A percentile compares a stretch with the other conserved stretches of the same genome.
phyloP scores from a whole-genome alignment of 2,888 invertebrate genomes.

The Andrena dorsata region DNA sequence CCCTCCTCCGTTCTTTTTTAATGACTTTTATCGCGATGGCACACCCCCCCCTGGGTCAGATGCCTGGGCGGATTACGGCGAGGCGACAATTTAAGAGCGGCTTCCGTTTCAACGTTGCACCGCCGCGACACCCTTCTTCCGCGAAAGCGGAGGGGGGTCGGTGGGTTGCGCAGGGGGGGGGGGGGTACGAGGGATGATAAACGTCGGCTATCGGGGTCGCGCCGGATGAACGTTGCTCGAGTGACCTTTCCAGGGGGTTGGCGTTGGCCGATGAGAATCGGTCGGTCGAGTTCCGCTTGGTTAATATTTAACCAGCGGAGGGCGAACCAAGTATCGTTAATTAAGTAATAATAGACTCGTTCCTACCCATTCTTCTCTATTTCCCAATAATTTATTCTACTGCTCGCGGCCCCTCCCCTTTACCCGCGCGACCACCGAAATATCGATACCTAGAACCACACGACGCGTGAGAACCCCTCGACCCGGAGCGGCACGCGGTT shows the following conservation, averaged over 20 bases:
- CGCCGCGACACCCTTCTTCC: not conserved
- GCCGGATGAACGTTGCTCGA: slow-evolving; percentile 33
- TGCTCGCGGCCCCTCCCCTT: too few relatives aligned
- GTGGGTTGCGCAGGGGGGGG: too few relatives aligned
- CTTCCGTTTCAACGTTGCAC: not conserved
- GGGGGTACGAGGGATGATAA: not conserved
- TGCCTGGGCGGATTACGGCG: slow-evolving; percentile 45
- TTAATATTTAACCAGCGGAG: slow-evolving; percentile 2
- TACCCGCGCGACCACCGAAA: too few relatives aligned
- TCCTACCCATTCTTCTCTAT: not conserved
- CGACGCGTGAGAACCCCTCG: too few relatives aligned
- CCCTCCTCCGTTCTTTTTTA: slow-evolving; percentile 23
- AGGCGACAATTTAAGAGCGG: slow-evolving; percentile 59
- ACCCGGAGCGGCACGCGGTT: too few relatives aligned
- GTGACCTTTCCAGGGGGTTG: slow-evolving; percentile 29
- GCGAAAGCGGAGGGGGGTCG: not conserved
- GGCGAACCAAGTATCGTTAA: slow-evolving; percentile 10
- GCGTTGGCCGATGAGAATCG: not conserved
- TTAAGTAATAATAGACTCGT: slow-evolving; percentile 22
- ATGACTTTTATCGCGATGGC: slow-evolving; percentile 56
- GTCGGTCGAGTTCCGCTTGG: slow-evolving; percentile 27
- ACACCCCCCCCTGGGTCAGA: slow-evolving; percentile 37
- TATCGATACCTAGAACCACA: too few relatives aligned
- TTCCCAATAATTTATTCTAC: too few relatives aligned
- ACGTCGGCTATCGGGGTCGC: slow-evolving; percentile 17